Conservation (phyloP, 2,113 vertebrate genomes). For the Colaptes auratus region DNA sequence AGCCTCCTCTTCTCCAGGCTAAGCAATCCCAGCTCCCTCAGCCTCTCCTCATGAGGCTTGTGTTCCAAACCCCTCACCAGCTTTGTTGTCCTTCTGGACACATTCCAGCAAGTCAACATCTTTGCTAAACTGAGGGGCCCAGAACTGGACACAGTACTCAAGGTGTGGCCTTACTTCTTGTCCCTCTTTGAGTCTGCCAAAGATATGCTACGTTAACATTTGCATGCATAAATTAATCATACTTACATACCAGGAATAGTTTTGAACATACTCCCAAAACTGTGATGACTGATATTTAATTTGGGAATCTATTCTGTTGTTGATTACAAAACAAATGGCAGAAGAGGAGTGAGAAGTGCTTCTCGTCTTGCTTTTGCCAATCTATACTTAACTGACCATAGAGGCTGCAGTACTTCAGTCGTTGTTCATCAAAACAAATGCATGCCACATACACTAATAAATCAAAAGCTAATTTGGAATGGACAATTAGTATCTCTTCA, state of each 20-base stretch:
- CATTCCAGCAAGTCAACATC: too few relatives aligned
- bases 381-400: background rate
- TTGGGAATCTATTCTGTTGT: background rate
- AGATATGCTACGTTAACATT: background rate
- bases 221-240: conserved; percentile 12
- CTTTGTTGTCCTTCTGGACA: too few relatives aligned
- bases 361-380: background rate
- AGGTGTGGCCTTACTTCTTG: background rate
- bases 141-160: too few relatives aligned
- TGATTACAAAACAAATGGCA: background rate
- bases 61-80: too few relatives aligned
- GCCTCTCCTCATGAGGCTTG: too few relatives aligned
- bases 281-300: background rate
- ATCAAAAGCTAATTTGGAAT: conserved; percentile 12
- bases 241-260: background rate
- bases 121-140: too few relatives aligned
- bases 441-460: background rate
- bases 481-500: conserved; percentile 20
- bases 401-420: background rate
- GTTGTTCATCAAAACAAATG: background rate
- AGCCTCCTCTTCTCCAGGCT: too few relatives aligned
- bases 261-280: background rate
- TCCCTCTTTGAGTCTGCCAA: background rate
- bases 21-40: too few relatives aligned
- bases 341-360: background rate